Conservation (phyloP, 2,113 vertebrate genomes). For the Calyptomena viridis region DNA sequence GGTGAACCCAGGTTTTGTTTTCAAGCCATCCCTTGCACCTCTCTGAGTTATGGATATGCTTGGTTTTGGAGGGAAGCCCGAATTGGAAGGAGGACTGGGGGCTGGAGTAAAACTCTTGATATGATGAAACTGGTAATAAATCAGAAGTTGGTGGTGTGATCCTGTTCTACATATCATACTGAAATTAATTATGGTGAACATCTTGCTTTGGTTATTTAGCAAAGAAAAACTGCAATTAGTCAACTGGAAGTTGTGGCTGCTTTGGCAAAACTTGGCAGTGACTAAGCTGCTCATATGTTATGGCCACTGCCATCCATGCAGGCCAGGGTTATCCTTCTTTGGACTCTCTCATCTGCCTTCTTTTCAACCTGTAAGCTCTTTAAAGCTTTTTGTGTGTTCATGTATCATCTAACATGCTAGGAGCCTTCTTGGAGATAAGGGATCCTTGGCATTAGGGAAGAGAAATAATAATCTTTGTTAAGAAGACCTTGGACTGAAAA, state of each 20-base stretch:
- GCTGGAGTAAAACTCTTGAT: background rate
- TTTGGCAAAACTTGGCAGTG: background rate
- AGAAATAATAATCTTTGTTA: background rate
- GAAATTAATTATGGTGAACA: background rate
- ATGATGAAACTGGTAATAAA: background rate
- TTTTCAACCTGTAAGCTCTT: background rate
- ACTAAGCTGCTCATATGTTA: background rate
- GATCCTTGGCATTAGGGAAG: background rate
- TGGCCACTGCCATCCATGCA: accelerated
- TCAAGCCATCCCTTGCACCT: background rate
- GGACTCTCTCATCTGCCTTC: background rate
- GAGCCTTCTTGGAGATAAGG: background rate
- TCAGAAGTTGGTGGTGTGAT: background rate
- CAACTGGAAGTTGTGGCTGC: background rate
- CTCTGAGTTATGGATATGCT: background rate
- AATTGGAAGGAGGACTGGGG: background rate
- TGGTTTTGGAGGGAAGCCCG: background rate
- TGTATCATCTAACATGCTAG: background rate
- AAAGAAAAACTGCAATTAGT: background rate
- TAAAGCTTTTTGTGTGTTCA: background rate
- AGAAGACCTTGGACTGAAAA: background rate
- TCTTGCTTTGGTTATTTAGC: background rate
- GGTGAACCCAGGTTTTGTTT: background rate
- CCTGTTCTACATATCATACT: background rate
- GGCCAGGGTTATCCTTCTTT: background rate